Evolutionary conservation across 2,888 invertebrate species (phyloP).

Genomic region (Eubasilissa splendida): DNA sequence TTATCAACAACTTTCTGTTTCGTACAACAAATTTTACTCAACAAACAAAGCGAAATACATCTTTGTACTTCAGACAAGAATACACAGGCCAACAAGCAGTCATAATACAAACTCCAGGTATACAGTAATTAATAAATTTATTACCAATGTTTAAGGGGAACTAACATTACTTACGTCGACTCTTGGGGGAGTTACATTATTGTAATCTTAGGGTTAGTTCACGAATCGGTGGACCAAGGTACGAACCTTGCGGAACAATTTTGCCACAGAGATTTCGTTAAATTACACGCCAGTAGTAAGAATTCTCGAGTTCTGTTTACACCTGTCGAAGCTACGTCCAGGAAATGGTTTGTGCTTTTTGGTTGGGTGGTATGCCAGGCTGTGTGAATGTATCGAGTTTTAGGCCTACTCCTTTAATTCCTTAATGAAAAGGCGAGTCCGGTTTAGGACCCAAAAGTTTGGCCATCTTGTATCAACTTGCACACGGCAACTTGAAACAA

Average conservation of each 20-base stretch:
- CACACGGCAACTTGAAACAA: conserved; percentile 36
- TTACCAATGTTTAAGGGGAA: conserved; percentile 29
- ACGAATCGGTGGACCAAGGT: conserved; percentile 14
- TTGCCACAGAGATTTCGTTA: too few relatives aligned
- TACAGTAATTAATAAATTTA: conserved; percentile 32
- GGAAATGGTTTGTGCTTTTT: conserved; percentile 5
- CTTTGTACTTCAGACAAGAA: conserved; percentile 20
- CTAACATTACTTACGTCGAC: conserved; percentile 23
- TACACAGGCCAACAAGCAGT: conserved; percentile 18
- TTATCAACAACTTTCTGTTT: conserved; percentile 20
- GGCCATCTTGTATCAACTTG: conserved; percentile 57
- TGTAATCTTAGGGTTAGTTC: conserved; percentile 32
- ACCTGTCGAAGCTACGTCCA: background rate
- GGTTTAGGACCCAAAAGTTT: conserved; percentile 56
- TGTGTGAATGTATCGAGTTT: background rate
- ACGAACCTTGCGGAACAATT: conserved; percentile 19
- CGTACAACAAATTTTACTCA: background rate
- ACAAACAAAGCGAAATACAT: conserved; percentile 23
- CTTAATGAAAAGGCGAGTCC: conserved; percentile 55
- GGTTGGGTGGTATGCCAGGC: conserved; percentile 11
- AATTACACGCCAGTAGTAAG: too few relatives aligned
- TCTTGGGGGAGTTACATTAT: conserved; percentile 34
- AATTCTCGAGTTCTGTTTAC: too few relatives aligned
- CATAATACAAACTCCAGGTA: conserved; percentile 28
- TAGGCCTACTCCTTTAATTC: conserved; percentile 26